Evolutionary conservation across 2,888 invertebrate genomes (phyloP).

Genomic region (Neoascia interrupta): DNA sequence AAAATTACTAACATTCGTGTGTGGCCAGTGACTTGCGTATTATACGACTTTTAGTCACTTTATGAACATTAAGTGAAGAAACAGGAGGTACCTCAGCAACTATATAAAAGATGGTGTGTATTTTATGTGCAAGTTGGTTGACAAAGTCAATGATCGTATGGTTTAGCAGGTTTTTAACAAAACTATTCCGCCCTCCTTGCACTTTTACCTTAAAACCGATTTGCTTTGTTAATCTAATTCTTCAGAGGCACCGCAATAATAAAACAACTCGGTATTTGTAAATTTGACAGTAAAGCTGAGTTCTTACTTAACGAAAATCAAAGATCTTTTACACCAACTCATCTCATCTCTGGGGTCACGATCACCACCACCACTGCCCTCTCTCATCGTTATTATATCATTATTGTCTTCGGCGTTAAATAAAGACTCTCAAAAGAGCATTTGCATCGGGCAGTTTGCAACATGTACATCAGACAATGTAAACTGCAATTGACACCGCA

Average conservation of each 20-base stretch:
- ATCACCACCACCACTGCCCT: slow-evolving; percentile 10
- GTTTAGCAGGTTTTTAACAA: too few relatives aligned
- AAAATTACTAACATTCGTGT: neutral
- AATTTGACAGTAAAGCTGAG: slow-evolving; percentile 9
- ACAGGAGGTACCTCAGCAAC: too few relatives aligned
- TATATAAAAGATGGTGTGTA: too few relatives aligned
- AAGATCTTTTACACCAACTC: neutral
- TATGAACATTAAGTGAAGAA: neutral
- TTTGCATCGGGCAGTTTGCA: slow-evolving; percentile 12
- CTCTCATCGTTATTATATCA: slow-evolving; percentile 6
- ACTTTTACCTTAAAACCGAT: too few relatives aligned
- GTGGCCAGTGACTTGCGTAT: slow-evolving; percentile 12
- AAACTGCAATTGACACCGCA: slow-evolving; percentile 29
- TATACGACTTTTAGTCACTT: slow-evolving; percentile 11
- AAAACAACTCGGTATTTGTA: too few relatives aligned
- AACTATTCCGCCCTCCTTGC: too few relatives aligned
- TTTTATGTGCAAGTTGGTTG: too few relatives aligned
- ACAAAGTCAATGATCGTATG: too few relatives aligned
- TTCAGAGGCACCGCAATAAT: too few relatives aligned
- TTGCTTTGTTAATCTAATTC: too few relatives aligned
- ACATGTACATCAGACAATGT: too few relatives aligned
- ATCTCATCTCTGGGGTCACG: slow-evolving; percentile 5
- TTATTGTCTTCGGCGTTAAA: neutral
- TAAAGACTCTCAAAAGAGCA: slow-evolving; percentile 6
- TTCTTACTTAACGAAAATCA: slow-evolving; percentile 9